phyloP scores from a whole-genome alignment of 1,140 invertebrate species.

The Grapholita molesta region DNA sequence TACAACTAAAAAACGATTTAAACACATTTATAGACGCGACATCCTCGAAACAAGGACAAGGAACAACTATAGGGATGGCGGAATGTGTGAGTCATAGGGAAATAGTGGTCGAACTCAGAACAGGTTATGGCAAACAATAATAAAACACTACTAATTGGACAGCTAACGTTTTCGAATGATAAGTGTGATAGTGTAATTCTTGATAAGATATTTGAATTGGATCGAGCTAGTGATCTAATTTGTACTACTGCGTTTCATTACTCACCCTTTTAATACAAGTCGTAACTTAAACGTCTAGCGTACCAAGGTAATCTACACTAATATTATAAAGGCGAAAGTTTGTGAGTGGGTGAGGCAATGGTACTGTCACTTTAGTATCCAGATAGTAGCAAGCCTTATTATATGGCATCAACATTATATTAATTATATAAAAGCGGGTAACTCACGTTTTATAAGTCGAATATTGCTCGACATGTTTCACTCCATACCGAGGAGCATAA shows the following conservation, averaged over 20 bases:
- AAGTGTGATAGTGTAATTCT: slow-evolving; percentile 24
- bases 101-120: background rate
- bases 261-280: no score
- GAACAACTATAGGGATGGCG: background rate
- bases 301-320: no score
- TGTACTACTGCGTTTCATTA: background rate
- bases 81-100: background rate
- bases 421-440: no score
- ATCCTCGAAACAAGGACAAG: background rate
- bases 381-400: no score
- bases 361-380: no score
- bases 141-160: background rate
- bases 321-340: no score
- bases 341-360: no score
- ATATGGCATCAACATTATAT: no score
- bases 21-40: slow-evolving; percentile 12
- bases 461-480: no score
- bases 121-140: slow-evolving; percentile 14
- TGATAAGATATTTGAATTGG: slow-evolving; percentile 61
- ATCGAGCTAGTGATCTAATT: slow-evolving; percentile 42
- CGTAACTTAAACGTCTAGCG: no score
- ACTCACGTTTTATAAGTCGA: no score
- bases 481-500: no score
- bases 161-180: slow-evolving; percentile 6
- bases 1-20: slow-evolving; percentile 24